Percentiles rank a stretch among this genome's conserved stretches.
Conservation (phyloP, 2,888 invertebrate species). For the Gymnocheta viridis region DNA sequence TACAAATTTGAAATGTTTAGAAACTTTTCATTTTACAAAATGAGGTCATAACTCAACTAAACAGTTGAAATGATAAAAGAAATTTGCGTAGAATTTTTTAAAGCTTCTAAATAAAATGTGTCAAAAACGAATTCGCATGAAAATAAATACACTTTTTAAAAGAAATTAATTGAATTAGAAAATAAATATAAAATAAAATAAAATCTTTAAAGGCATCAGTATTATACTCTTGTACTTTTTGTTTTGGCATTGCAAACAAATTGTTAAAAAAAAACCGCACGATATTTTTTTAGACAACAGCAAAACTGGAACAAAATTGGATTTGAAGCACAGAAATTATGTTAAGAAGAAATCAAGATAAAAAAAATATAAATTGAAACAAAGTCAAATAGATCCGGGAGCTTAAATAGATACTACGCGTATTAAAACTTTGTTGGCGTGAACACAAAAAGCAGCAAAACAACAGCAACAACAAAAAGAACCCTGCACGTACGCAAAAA, state of each 20-base stretch:
- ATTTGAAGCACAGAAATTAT: not conserved
- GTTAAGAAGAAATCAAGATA: conserved; percentile 12
- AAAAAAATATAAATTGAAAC: conserved; percentile 1
- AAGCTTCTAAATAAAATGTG: not conserved
- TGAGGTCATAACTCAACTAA: too few relatives aligned
- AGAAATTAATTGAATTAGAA: not conserved
- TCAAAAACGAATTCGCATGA: not conserved
- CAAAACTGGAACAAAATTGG: conserved; percentile 31
- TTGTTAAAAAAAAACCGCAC: conserved; percentile 12
- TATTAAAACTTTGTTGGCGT: conserved; percentile 35
- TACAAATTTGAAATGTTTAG: too few relatives aligned
- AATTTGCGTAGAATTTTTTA: too few relatives aligned
- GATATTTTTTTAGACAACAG: not conserved
- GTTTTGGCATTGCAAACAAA: not conserved
- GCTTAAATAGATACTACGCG: conserved; percentile 55
- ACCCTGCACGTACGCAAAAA: conserved; percentile 7
- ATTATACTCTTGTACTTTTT: not conserved
- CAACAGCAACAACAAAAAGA: conserved; percentile 9
- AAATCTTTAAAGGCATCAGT: not conserved
- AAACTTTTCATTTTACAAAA: too few relatives aligned
- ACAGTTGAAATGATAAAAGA: not conserved
- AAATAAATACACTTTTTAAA: not conserved
- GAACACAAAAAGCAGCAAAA: conserved; percentile 11
- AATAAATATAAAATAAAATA: not conserved
- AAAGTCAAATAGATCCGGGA: conserved; percentile 61